phyloP scores from a whole-genome alignment of 2,113 vertebrate species.

The Nesogale talazaci region DNA sequence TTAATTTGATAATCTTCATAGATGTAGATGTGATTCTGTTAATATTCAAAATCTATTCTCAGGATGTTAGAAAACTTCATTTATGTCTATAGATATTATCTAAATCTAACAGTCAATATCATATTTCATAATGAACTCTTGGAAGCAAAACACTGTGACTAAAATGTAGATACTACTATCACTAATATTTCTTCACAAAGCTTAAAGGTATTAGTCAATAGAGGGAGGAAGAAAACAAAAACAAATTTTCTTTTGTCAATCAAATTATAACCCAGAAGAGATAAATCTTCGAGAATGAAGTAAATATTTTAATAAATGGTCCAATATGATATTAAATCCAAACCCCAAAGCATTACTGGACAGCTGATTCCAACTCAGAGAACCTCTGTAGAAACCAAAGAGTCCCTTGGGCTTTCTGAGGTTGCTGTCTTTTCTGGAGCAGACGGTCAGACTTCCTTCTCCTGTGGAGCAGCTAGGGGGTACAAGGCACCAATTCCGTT shows the following conservation, averaged over 20 bases:
- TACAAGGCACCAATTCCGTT: background rate
- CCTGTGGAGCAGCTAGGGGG: background rate
- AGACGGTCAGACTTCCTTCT: background rate
- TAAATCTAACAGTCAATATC: background rate
- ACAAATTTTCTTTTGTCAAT: background rate
- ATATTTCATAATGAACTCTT: background rate
- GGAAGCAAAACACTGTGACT: background rate
- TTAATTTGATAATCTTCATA: constrained; percentile 38
- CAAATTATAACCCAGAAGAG: constrained; percentile 25
- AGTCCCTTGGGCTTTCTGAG: background rate
- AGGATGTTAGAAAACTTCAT: background rate
- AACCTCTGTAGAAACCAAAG: background rate
- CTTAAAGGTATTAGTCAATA: background rate
- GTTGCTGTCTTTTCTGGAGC: background rate
- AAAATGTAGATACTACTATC: background rate
- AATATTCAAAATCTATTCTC: constrained; percentile 6
- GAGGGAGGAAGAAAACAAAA: background rate
- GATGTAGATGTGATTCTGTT: background rate
- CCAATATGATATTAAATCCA: background rate
- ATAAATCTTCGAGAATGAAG: background rate
- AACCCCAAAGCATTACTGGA: background rate
- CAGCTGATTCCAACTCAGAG: background rate
- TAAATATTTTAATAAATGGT: background rate
- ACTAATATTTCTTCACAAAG: background rate
- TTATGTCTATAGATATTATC: background rate